These are phyloP conservation scores for Hyppa rectilinea DNA, from an alignment of 2,888 invertebrate species.

Conservation along the genomic window DNA sequence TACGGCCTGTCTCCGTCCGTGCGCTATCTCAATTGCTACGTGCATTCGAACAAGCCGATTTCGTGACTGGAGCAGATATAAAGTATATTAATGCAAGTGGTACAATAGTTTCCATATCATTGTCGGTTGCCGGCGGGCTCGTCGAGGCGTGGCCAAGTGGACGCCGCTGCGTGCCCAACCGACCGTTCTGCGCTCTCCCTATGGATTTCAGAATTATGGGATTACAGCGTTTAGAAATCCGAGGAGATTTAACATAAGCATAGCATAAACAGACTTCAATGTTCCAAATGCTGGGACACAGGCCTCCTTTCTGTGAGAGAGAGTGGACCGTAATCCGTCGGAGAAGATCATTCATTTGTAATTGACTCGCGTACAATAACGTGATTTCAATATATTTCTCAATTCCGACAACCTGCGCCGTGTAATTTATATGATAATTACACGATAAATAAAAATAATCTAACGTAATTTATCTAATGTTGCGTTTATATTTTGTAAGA, in stretches of 20 bases:
- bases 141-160: constrained; percentile 78
- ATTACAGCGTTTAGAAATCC: constrained; percentile 59
- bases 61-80: constrained; percentile 72
- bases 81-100: constrained; percentile 70
- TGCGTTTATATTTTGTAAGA: constrained; percentile 25
- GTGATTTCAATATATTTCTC: constrained; percentile 50
- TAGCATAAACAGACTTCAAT: too few relatives aligned
- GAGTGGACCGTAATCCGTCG: too few relatives aligned
- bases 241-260: too few relatives aligned
- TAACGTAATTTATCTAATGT: constrained; percentile 25
- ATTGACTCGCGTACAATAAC: constrained; percentile 48
- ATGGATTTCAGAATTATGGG: constrained; percentile 73
- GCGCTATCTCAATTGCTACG: constrained; percentile 65
- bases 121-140: constrained; percentile 71
- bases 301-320: too few relatives aligned
- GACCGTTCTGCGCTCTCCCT: constrained; percentile 77
- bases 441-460: constrained; percentile 42
- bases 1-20: constrained; percentile 51
- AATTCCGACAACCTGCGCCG: constrained; percentile 49
- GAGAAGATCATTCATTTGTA: constrained; percentile 44
- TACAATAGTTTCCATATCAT: constrained; percentile 78
- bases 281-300: too few relatives aligned
- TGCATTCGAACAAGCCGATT: constrained; percentile 67
- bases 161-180: constrained; percentile 73
- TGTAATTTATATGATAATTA: constrained; percentile 41